Base-by-base conservation (phyloP, 2,888 invertebrate genomes). In the Dusona sp. region DNA sequence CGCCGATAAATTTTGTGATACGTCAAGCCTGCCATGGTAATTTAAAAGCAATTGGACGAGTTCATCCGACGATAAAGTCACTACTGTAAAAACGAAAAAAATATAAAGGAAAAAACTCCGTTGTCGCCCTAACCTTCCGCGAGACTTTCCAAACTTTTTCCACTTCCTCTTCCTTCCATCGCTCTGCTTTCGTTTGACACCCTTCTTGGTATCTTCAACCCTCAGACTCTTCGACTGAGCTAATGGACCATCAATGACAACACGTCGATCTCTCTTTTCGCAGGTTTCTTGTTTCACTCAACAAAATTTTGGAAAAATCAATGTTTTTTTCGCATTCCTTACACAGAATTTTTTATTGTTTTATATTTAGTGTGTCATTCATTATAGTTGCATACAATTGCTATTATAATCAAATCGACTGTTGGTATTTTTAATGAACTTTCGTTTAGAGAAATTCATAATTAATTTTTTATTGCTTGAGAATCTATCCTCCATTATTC, bases 41-140 rank as follows among this genome's bases (percentile, higher is more conserved):
- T 91, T 91, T 89, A 91, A 90, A 90, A 89, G 91, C 90, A 90
- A 91, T 91, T 89, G 90, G 88, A 90, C 88, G 87, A 90, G 90
- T 90, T 91, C 90, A 91, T 91, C 88, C 88, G 87, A 88, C 88
- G 88, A 86, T 83, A 77, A 85, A 78, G 80, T 79, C 67, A 61
- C 72, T 83, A n/a, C 45, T 38, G 54, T 51, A 33, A n/a, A 51
- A 29, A 54, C 8, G 13, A 38, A 13, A 22, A 33, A 54, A 73
- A 33, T n/a, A n/a, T 19, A 36, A 73, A 73, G 73, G 25, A 42
- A 61, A 29, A 38, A 57, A 79, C 36, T 33, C 48, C 54, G 48
- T 54, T 48, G 36, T 36, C 33, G 48, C 73, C 11, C 22, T n/a
- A 22, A 42, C 45, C 48, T 19, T 48, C 13, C 22, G 3, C 16